Evolutionary conservation across 2,888 invertebrate genomes (phyloP).

Genomic region (Drosophila merina): DNA sequence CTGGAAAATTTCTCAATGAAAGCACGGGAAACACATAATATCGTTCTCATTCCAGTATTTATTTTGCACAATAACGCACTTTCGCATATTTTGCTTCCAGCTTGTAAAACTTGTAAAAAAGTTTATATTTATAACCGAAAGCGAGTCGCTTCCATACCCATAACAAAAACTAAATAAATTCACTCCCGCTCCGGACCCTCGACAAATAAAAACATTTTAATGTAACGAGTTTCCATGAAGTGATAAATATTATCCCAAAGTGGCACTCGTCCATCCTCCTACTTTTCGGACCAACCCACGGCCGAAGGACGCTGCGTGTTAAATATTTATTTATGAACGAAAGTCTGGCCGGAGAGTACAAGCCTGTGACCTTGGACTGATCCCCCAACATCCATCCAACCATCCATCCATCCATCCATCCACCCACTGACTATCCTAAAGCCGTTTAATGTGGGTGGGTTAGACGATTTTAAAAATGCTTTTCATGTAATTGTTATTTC

Average conservation of each 20-base stretch:
- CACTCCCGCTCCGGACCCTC: constrained; percentile 12
- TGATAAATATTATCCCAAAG: constrained; percentile 40
- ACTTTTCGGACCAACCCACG: constrained; percentile 4
- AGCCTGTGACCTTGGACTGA: constrained; percentile 37
- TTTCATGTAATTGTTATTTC: constrained; percentile 62
- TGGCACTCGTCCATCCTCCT: constrained; percentile 20
- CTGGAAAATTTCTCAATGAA: constrained; percentile 22
- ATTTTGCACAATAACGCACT: neutral
- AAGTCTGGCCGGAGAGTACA: constrained; percentile 38
- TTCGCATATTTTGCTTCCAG: neutral
- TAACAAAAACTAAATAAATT: constrained; percentile 21
- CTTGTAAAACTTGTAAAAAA: too few relatives aligned
- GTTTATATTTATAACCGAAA: neutral
- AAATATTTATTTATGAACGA: constrained; percentile 69
- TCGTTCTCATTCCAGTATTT: neutral
- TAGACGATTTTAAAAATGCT: constrained; percentile 45
- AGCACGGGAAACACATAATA: neutral
- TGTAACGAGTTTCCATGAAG: constrained; percentile 43
- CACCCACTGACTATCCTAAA: neutral
- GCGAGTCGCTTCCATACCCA: neutral
- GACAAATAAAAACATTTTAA: constrained; percentile 38
- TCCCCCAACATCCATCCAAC: neutral
- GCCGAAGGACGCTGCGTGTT: constrained; percentile 45
- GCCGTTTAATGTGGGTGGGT: constrained; percentile 25
- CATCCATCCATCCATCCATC: neutral